A percentile compares a stretch with the other conserved stretches of the same genome.
Conservation (phyloP, 2,888 invertebrate genomes). For the Mamestra brassicae region DNA sequence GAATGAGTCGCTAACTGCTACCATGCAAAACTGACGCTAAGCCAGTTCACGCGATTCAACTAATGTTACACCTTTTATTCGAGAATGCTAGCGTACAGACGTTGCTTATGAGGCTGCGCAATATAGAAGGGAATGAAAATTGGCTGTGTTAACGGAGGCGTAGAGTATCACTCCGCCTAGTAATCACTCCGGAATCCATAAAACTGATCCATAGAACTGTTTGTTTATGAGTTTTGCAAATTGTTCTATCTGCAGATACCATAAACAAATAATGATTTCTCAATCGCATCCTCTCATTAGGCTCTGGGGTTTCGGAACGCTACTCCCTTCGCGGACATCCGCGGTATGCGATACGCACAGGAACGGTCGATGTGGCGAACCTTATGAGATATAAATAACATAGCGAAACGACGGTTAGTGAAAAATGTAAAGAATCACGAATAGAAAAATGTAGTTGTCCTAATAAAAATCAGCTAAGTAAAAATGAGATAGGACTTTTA, state of each 20-base stretch:
- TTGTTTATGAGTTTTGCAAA: background rate
- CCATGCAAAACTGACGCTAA: conserved; percentile 22
- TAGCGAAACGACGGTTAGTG: no score
- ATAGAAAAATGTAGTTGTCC: no score
- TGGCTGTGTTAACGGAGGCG: background rate
- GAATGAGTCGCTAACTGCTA: conserved; percentile 9
- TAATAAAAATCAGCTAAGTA: no score
- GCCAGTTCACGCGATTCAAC: conserved; percentile 34
- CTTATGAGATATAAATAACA: no score
- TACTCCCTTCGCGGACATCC: background rate
- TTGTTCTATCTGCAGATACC: background rate
- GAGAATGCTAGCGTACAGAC: background rate
- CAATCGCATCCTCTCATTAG: background rate
- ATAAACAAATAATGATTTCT: background rate
- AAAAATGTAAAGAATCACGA: no score
- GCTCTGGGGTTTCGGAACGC: background rate
- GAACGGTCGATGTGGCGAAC: no score
- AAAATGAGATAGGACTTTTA: no score
- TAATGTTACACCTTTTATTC: conserved; percentile 10
- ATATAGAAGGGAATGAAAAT: background rate
- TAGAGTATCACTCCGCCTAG: no score
- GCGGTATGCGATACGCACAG: no score
- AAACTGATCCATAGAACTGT: background rate
- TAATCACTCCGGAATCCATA: background rate
- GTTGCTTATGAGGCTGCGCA: background rate